phyloP scores from a whole-genome alignment of 2,797 vertebrate species.

The Galagoides demidoff region DNA sequence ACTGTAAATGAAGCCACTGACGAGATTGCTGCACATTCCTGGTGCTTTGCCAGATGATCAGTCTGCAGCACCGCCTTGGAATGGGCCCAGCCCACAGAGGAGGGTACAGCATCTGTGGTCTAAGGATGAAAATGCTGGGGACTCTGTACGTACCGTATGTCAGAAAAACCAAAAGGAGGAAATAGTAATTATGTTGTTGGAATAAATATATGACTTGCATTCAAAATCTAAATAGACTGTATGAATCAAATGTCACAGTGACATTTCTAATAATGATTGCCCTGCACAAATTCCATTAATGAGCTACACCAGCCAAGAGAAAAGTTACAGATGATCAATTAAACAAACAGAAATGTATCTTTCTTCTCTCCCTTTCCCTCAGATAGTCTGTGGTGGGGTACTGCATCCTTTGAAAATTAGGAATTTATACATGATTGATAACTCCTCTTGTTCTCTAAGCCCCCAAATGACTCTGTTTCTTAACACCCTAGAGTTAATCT shows the following conservation, averaged over 20 bases:
- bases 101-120: background rate
- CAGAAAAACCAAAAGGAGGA: conserved; percentile 36
- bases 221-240: conserved; percentile 80
- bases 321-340: conserved; percentile 83
- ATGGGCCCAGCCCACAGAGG: background rate
- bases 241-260: conserved; percentile 85
- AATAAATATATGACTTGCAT: conserved; percentile 76
- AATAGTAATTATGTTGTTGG: conserved; percentile 75
- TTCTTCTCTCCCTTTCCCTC: background rate
- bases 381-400: conserved; percentile 24
- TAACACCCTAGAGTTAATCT: conserved; percentile 76
- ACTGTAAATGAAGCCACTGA: background rate
- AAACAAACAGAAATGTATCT: conserved; percentile 84
- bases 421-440: conserved; percentile 68
- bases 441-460: background rate
- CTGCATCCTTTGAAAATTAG: conserved; percentile 47
- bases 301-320: conserved; percentile 74
- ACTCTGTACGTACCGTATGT: background rate
- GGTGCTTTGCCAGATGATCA: background rate
- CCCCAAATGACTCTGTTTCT: conserved; percentile 72
- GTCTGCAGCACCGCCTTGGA: background rate
- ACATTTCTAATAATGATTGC: conserved; percentile 82
- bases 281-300: conserved; percentile 80
- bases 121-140: background rate
- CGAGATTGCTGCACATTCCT: background rate